Evolutionary conservation across 1,140 invertebrate genomes (phyloP).

Genomic region (Vanessa tameamea): DNA sequence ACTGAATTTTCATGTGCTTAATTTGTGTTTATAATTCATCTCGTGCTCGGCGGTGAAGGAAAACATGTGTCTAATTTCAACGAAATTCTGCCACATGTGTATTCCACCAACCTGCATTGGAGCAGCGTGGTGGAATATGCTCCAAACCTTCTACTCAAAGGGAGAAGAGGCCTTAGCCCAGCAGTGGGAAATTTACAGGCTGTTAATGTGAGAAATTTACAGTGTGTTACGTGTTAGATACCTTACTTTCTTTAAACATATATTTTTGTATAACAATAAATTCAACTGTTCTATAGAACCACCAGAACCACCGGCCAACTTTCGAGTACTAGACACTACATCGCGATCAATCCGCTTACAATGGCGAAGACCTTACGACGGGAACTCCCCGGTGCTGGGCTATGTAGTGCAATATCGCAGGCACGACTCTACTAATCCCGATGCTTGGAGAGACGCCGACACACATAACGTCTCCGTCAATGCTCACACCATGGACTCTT

Average conservation of each 20-base stretch:
- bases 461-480: conserved; percentile 73
- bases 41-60: too few species aligned
- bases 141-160: neutral
- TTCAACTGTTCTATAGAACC: conserved; percentile 79
- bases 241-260: too few species aligned
- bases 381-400: conserved; percentile 88
- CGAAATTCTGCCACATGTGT: too few species aligned
- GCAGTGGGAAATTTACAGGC: neutral
- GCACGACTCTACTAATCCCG: conserved; percentile 60
- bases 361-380: conserved; percentile 89
- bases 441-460: conserved; percentile 72
- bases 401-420: conserved; percentile 87
- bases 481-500: conserved; percentile 52
- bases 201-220: neutral
- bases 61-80: too few species aligned
- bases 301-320: conserved; percentile 86
- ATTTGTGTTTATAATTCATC: too few species aligned
- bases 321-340: conserved; percentile 85
- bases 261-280: neutral
- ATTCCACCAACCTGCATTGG: too few species aligned
- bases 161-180: neutral
- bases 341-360: conserved; percentile 86
- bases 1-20: too few species aligned
- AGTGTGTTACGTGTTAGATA: too few species aligned
- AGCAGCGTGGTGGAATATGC: too few species aligned